Conservation (phyloP, 2,888 invertebrate species). For the Rhamnusium bicolor region DNA sequence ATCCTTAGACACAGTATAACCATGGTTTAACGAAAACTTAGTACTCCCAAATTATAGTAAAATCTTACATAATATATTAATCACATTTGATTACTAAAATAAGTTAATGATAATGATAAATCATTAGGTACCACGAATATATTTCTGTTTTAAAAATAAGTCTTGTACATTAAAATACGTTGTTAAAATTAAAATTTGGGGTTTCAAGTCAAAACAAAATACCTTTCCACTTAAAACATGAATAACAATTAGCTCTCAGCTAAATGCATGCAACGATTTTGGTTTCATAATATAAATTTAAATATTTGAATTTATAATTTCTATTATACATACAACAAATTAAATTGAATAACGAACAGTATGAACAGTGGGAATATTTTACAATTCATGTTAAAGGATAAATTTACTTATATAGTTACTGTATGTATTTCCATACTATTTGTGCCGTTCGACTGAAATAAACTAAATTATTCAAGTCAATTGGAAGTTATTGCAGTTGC, state of each 20-base stretch:
- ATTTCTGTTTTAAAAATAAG: too few species aligned
- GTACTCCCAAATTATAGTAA: too few species aligned
- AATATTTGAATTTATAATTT: neutral
- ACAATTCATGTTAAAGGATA: neutral
- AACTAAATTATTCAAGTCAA: neutral
- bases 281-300: neutral
- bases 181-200: too few species aligned
- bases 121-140: too few species aligned
- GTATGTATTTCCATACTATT: neutral
- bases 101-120: too few species aligned
- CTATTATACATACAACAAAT: neutral
- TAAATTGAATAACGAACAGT: neutral
- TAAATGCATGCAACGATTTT: neutral
- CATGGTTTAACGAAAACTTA: too few species aligned
- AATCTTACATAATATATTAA: too few species aligned
- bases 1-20: too few species aligned
- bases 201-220: too few species aligned
- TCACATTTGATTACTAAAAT: too few species aligned
- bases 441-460: neutral
- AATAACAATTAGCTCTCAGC: neutral
- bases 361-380: neutral
- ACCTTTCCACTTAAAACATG: neutral
- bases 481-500: neutral
- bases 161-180: too few species aligned
- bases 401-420: neutral